Base-by-base conservation (phyloP, 2,888 invertebrate genomes). In the Ormyrus labotus region DNA sequence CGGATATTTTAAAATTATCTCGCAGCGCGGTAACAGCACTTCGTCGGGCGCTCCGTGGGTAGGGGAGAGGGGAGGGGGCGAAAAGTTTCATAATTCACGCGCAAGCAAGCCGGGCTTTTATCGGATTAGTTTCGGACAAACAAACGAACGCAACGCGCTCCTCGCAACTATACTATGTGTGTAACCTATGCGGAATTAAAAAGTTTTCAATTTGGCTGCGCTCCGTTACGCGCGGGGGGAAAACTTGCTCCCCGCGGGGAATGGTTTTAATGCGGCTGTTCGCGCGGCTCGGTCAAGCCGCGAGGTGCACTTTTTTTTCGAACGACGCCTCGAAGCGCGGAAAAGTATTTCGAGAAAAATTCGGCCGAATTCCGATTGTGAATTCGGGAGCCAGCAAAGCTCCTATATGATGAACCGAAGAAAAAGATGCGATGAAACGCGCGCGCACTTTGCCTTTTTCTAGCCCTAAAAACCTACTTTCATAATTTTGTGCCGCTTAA, bases 121-220 rank as follows among this genome's bases (percentile, higher is more conserved):
- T 81, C 78, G 75, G 78, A 81, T 81, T 78, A 71, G 78, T 81
- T 81, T 63, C 68, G 19, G 75, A 55, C 60, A 78, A 78, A 81
- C 53, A 81, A 78, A 75, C 70, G 74, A 69, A 60, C 55, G 45
- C 48, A 53, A 60, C 57, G 68, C 60, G 60, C 53, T 34, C 34
- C 53, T 34, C 34, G 34, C 34, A 34, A 34, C 34, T 34, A 34
- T 34, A 34, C 34, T 34, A 34, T 3, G 34, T 34, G 34, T 34
- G 34, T 34, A 34, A 34, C 3, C 34, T 34, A 34, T 8, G 67
- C 55, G 13, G 60, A 78, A 78, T 73, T 72, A 72, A 78, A 78
- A 78, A 75, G 65, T 80, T 80, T 72, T 53, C 45, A 57, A 73
- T 74, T 72, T 65, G 63, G 57, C 13, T 13, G 13, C 55, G 74